Conservation (phyloP, 1,140 invertebrate species). For the Apis florea region DNA sequence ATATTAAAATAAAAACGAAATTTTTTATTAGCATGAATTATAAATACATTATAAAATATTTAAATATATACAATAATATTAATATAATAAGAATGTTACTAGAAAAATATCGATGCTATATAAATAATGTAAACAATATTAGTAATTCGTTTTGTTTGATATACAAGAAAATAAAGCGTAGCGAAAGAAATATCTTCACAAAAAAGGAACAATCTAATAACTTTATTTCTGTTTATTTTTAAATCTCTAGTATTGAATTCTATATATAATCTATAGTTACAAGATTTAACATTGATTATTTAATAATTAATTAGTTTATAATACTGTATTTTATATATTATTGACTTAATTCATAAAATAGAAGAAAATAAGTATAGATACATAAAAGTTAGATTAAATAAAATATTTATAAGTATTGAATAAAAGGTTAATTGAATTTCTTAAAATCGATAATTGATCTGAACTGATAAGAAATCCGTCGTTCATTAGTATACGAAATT, state of each 20-base stretch:
- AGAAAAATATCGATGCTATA: not conserved
- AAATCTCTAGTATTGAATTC: not conserved
- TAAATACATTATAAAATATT: not conserved
- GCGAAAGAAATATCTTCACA: not conserved
- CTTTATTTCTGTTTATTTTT: not conserved
- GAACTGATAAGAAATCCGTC: not conserved
- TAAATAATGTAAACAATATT: not conserved
- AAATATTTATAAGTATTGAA: slow-evolving; percentile 1
- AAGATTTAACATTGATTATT: not conserved
- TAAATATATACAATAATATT: not conserved
- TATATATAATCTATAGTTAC: not conserved
- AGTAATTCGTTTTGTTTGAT: not conserved
- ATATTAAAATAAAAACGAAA: not conserved
- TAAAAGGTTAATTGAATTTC: not conserved
- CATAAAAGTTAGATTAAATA: not conserved
- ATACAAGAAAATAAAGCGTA: not conserved
- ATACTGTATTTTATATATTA: slow-evolving; percentile 24
- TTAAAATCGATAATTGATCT: not conserved
- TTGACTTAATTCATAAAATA: not conserved
- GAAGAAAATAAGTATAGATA: not conserved
- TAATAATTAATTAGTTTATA: not conserved
- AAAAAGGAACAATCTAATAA: not conserved
- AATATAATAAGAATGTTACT: not conserved
- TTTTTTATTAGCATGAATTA: not conserved
- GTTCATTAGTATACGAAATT: not conserved